Conservation (phyloP, 2,113 vertebrate genomes). For the Chaetodon trifascialis region DNA sequence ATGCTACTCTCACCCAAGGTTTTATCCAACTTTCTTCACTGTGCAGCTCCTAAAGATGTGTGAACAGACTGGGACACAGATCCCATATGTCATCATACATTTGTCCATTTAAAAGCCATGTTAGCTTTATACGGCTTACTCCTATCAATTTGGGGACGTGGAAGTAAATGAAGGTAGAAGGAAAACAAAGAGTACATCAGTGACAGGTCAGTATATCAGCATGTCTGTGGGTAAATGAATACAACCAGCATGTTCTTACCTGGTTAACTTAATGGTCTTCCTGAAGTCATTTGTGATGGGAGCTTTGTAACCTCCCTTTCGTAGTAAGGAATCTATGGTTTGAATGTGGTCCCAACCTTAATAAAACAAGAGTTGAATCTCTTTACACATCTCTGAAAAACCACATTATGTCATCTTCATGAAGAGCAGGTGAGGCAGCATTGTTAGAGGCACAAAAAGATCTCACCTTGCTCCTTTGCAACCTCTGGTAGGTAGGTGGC, state of each 20-base stretch:
- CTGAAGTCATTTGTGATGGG: conserved; percentile 99
- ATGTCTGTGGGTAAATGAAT: not conserved
- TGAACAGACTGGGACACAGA: not conserved
- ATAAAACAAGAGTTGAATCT: not conserved
- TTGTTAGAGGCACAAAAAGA: not conserved
- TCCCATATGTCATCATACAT: not conserved
- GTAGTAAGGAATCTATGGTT: conserved; percentile 99
- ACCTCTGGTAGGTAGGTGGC: conserved; percentile 99
- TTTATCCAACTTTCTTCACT: not conserved
- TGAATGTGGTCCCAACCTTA: conserved; percentile 99
- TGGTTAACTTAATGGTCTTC: conserved; percentile 99
- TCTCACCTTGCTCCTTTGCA: conserved; percentile 99
- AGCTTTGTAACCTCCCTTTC: conserved; percentile 99
- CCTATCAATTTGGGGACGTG: not conserved
- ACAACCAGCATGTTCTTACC: conserved; percentile 82
- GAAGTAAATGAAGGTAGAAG: not conserved
- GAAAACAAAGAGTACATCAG: not conserved
- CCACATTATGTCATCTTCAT: not conserved
- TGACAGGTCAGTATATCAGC: not conserved
- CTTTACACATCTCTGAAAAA: conserved; percentile 3
- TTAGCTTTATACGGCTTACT: not conserved
- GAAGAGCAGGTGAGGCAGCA: not conserved
- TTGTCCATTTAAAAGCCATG: not conserved
- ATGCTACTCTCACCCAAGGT: not conserved
- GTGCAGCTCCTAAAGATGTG: not conserved